These are phyloP conservation scores for Rhopalosiphum padi DNA, from an alignment of 1,140 invertebrate genomes.

Conservation along the genomic window DNA sequence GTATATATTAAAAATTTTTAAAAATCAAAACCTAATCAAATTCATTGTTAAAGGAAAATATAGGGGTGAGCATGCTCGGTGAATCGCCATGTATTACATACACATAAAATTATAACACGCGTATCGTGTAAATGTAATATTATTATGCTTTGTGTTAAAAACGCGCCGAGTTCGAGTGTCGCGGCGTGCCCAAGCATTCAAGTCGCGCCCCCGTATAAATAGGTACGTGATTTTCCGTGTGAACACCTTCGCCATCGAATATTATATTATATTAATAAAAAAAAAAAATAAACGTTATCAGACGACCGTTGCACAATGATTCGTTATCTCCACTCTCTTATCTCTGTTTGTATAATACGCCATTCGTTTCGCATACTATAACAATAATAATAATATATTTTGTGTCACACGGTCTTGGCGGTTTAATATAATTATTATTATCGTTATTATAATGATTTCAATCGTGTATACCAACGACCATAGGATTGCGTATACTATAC, in stretches of 20 bases:
- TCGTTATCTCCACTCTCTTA: neutral
- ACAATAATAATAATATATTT: neutral
- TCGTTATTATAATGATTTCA: neutral
- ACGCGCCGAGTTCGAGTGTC: neutral
- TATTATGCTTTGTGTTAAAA: neutral
- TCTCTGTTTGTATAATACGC: neutral
- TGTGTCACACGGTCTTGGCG: neutral
- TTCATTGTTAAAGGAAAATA: no score
- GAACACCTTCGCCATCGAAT: constrained; percentile 4
- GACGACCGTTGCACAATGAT: neutral
- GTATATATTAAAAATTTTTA: no score
- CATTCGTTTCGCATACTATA: neutral
- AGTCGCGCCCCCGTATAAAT: neutral
- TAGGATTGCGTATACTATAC: neutral
- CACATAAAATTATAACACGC: neutral
- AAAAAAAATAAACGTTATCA: neutral
- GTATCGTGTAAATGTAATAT: neutral
- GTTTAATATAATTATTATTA: neutral
- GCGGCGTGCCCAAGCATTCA: constrained; percentile 5
- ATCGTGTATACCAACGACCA: neutral
- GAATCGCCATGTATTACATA: no score
- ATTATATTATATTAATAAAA: neutral
- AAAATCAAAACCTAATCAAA: no score
- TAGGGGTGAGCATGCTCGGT: no score
- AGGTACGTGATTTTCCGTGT: constrained; percentile 54